Conservation (phyloP, 2,797 vertebrate species). For the Liasis olivaceus region DNA sequence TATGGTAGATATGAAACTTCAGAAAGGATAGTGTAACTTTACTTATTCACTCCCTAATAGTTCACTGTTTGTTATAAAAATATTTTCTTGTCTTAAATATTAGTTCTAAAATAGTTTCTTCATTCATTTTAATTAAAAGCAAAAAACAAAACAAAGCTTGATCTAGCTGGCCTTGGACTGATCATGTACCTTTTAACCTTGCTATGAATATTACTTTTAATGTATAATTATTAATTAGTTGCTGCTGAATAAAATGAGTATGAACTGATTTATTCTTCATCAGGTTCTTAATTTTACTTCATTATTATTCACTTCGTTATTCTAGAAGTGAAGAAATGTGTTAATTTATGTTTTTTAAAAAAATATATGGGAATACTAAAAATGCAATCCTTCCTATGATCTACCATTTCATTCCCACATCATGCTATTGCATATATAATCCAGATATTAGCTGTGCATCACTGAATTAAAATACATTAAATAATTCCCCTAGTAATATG, state of each 20-base stretch:
- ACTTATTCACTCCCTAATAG: neutral
- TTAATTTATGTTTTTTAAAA: neutral
- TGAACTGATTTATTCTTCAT: neutral
- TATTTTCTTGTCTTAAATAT: neutral
- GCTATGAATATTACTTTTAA: neutral
- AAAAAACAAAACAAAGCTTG: neutral
- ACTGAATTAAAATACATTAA: neutral
- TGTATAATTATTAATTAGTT: neutral
- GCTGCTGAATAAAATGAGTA: neutral
- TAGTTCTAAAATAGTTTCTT: neutral
- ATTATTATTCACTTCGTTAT: neutral
- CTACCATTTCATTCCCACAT: neutral
- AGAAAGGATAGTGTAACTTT: neutral
- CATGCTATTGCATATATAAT: neutral
- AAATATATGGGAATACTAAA: neutral
- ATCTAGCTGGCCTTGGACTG: neutral
- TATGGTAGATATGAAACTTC: neutral
- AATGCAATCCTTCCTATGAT: neutral
- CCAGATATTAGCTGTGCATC: neutral
- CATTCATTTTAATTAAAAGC: neutral
- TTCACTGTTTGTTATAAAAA: neutral
- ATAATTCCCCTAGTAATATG: neutral
- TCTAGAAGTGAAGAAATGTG: neutral
- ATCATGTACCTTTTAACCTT: neutral
- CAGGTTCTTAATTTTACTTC: neutral